Conservation (phyloP, 2,797 vertebrate genomes). For the Mormyrus hasselquistii region DNA sequence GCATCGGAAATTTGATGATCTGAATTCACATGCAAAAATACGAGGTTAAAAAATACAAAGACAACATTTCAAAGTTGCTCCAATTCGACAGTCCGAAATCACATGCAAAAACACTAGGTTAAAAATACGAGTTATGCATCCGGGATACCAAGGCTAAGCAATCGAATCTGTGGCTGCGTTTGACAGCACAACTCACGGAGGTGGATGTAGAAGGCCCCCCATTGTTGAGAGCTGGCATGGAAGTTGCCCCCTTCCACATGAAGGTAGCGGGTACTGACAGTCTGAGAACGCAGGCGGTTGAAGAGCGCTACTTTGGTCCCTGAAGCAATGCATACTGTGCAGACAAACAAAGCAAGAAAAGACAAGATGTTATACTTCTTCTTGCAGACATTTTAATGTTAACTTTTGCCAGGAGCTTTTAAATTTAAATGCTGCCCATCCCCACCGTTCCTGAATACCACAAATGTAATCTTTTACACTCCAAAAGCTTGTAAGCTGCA, state of each 20-base stretch:
- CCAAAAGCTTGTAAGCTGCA: not conserved
- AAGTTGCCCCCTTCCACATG: conserved; percentile 98
- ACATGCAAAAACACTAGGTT: no score
- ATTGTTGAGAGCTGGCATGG: conserved; percentile 96
- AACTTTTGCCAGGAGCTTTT: not conserved
- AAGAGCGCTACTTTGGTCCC: conserved; percentile 98
- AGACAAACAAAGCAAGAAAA: conserved; percentile 34
- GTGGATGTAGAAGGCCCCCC: conserved; percentile 98
- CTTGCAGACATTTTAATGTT: not conserved
- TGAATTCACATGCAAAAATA: no score
- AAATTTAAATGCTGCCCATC: not conserved
- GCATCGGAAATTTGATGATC: no score
- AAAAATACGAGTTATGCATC: no score
- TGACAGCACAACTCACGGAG: conserved; percentile 71
- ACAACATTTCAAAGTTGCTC: no score
- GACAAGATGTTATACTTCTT: not conserved
- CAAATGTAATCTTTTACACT: not conserved
- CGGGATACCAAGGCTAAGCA: no score
- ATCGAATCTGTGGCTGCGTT: no score
- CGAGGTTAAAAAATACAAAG: no score
- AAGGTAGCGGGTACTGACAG: conserved; percentile 95
- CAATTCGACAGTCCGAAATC: no score
- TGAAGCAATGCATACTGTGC: conserved; percentile 92
- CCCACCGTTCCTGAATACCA: not conserved
- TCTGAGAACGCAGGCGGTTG: conserved; percentile 95